Evolutionary conservation across 2,888 invertebrate genomes (phyloP).

Genomic region (Scaptomyza parva): DNA sequence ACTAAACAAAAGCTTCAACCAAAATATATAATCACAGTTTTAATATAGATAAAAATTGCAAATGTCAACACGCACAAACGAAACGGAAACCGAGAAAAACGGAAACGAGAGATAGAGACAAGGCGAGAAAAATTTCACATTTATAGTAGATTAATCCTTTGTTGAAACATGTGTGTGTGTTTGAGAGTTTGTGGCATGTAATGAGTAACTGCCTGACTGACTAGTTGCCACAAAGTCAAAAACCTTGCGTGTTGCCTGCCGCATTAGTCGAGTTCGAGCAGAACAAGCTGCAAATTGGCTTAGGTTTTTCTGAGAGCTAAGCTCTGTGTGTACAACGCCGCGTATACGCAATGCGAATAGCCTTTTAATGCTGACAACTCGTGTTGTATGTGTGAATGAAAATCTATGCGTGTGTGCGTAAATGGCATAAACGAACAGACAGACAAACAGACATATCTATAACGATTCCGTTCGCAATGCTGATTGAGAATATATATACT

Average conservation of each 20-base stretch:
- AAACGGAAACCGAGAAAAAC: background rate
- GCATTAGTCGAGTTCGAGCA: constrained; percentile 10
- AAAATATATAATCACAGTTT: constrained; percentile 56
- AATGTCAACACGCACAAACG: constrained; percentile 40
- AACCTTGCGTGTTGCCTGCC: constrained; percentile 69
- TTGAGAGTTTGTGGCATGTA: constrained; percentile 46
- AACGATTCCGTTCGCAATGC: too few relatives aligned
- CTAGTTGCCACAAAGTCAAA: constrained; percentile 68
- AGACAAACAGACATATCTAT: too few relatives aligned
- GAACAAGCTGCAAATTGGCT: constrained; percentile 68
- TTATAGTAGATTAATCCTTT: constrained; percentile 60
- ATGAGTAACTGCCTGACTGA: constrained; percentile 26
- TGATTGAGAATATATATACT: too few relatives aligned
- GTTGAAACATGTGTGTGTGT: constrained; percentile 53
- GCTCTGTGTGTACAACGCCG: constrained; percentile 41
- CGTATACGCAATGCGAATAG: constrained; percentile 68
- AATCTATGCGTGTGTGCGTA: background rate
- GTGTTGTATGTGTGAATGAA: constrained; percentile 23
- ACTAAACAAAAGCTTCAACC: constrained; percentile 44
- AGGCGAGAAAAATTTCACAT: constrained; percentile 18
- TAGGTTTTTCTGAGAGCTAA: constrained; percentile 14
- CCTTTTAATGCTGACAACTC: constrained; percentile 57
- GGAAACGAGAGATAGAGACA: background rate
- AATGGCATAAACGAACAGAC: too few relatives aligned
- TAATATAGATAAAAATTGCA: constrained; percentile 56